These are phyloP conservation scores for Lysandra coridon DNA, from an alignment of 2,888 invertebrate species.

Conservation along the genomic window DNA sequence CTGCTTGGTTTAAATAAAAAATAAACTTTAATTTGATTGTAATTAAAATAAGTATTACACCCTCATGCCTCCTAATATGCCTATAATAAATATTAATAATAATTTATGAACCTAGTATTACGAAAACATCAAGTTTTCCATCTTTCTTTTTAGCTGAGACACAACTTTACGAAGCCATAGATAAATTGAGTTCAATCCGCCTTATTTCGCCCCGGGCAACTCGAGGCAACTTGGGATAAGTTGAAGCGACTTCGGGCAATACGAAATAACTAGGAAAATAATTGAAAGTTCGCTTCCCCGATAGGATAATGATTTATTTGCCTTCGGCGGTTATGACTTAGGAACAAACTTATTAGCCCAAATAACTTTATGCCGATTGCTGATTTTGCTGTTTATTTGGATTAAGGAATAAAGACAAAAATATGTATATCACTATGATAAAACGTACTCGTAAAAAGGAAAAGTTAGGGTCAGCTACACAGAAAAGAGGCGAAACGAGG, in stretches of 20 bases:
- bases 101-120: neutral
- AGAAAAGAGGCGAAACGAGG: neutral
- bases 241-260: neutral
- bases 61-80: neutral
- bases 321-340: neutral
- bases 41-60: no score
- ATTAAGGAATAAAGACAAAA: neutral
- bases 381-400: neutral
- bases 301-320: constrained; percentile 15
- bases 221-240: neutral
- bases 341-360: constrained; percentile 8
- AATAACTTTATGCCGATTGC: neutral
- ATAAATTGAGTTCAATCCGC: neutral
- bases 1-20: no score
- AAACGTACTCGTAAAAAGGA: neutral
- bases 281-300: constrained; percentile 1
- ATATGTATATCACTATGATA: no score
- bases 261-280: constrained; percentile 1
- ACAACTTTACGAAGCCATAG: neutral
- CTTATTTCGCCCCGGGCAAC: neutral
- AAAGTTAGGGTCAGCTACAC: neutral
- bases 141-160: neutral
- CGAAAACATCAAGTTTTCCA: constrained; percentile 9
- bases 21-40: no score
- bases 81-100: neutral